Base-by-base conservation (phyloP, 2,888 invertebrate genomes). In the Lasius platythorax region DNA sequence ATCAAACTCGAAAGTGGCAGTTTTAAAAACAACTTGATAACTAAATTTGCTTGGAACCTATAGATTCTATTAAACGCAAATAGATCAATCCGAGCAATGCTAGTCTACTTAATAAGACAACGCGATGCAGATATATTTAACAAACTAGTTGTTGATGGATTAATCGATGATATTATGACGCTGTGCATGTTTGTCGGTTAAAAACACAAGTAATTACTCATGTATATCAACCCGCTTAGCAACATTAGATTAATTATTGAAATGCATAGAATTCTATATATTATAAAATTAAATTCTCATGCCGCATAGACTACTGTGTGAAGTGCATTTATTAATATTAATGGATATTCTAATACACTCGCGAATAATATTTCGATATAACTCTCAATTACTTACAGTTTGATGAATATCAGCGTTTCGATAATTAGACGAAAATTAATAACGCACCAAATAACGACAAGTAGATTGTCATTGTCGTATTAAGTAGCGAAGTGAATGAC, bases 191-290 rank as follows among this genome's bases (percentile, higher is more conserved):
- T 43, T 46, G 43, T 58, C 58, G 43, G 15, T 61, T 79, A 46
- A 81, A 72, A 81, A 61, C 12, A 18, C 12, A 18, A 72, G 37
- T 81, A 81, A 81, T 81, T 81, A 79, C 58, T 46, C 33, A 11
- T 46, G 23, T 33, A 61, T 72, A 61, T 72, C 61, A 81, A 79
- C 28, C 15, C 4, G 40, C 6, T 33, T 18, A 58, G 46, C 46
- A 23, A 37, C 28, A 61, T 15, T 43, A 33, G 58, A 79, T 58
- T 79, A 72, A 79, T 79, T 72, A 79, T 61, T 79, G 12, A 79
- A 79, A 37, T 33, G 37, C 37, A 46, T 12, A 72, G 46, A 72
- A 61, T 61, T 30, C 23, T 72, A 61, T 33, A 72, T 70, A 58
- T 58, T 58, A 58, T 33, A 43, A 72, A 72, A 79, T 79, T 72